phyloP scores from a whole-genome alignment of 2,113 vertebrate species.

The Pandion haliaetus region DNA sequence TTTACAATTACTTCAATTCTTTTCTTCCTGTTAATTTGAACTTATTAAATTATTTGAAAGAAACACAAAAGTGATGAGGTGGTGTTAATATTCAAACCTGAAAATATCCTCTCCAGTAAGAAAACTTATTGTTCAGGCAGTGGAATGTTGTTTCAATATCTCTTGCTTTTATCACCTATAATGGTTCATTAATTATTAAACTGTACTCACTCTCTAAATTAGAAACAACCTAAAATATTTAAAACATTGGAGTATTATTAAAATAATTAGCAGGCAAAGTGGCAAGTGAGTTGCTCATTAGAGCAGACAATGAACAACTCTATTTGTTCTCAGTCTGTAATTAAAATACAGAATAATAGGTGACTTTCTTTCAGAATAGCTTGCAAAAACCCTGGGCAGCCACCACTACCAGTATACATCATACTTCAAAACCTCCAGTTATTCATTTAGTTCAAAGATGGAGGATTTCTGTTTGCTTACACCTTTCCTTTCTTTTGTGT shows the following conservation, averaged over 20 bases:
- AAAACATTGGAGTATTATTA: not conserved
- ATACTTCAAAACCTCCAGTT: not conserved
- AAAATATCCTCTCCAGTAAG: not conserved
- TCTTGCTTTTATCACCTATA: not conserved
- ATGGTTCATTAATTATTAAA: slow-evolving; percentile 7
- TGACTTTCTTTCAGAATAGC: not conserved
- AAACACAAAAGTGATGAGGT: not conserved
- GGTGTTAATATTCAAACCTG: not conserved
- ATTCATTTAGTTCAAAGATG: not conserved
- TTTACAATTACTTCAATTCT: not conserved
- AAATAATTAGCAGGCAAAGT: not conserved
- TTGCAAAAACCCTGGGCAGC: not conserved
- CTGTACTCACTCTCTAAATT: not conserved
- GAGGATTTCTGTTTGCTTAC: not conserved
- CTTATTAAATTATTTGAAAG: not conserved
- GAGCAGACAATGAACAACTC: not conserved
- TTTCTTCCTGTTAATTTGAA: not conserved
- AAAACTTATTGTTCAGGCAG: not conserved
- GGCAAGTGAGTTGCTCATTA: not conserved
- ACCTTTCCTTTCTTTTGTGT: not conserved
- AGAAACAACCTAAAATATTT: slow-evolving; percentile 38
- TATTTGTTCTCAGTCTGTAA: not conserved
- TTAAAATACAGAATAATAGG: not conserved
- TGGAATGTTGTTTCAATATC: not conserved
- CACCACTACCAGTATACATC: not conserved